Percentiles rank a stretch among this genome's conserved stretches.
These are phyloP conservation scores for Toxotes lorentzi DNA, from an alignment of 2,797 vertebrate species.

Conservation along the genomic window DNA sequence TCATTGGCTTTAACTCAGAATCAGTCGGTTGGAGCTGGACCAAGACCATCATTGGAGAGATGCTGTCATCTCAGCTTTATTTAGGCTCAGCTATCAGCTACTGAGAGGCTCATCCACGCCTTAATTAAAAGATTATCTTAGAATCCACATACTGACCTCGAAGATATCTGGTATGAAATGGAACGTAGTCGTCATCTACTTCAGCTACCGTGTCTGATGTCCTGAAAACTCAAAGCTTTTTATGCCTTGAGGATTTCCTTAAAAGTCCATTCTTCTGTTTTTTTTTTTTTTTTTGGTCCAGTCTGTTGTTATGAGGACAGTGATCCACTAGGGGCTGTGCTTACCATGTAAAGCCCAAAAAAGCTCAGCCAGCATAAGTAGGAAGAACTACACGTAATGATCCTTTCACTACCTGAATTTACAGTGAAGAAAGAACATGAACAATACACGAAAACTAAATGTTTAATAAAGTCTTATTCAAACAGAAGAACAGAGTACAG, in stretches of 20 bases:
- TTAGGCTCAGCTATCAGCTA: slow-evolving; percentile 53
- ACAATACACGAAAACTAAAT: slow-evolving; percentile 22
- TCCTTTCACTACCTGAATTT: background rate
- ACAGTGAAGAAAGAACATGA: background rate
- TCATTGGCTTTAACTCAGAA: slow-evolving; percentile 50
- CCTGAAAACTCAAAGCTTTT: slow-evolving; percentile 25
- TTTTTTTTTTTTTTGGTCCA: slow-evolving; percentile 11
- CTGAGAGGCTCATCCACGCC: slow-evolving; percentile 35
- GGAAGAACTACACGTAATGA: slow-evolving; percentile 3
- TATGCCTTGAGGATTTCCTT: slow-evolving; percentile 5
- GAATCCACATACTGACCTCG: slow-evolving; percentile 26
- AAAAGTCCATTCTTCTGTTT: slow-evolving; percentile 36
- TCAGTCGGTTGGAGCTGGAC: slow-evolving; percentile 48
- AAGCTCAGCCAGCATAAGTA: slow-evolving; percentile 7
- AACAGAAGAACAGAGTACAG: slow-evolving; percentile 1
- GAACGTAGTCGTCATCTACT: background rate
- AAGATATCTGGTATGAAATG: background rate
- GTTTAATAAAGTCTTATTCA: background rate
- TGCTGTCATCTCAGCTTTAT: slow-evolving; percentile 59
- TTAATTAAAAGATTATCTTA: slow-evolving; percentile 41
- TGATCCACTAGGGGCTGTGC: slow-evolving; percentile 83
- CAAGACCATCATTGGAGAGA: slow-evolving; percentile 41
- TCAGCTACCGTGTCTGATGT: slow-evolving; percentile 3
- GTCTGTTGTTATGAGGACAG: slow-evolving; percentile 67
- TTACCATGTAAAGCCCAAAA: slow-evolving; percentile 50